Evolutionary conservation across 2,797 vertebrate genomes (phyloP), one percentile per base, ranked within the genome.

Genomic region (Sebastolobus alascanus): DNA sequence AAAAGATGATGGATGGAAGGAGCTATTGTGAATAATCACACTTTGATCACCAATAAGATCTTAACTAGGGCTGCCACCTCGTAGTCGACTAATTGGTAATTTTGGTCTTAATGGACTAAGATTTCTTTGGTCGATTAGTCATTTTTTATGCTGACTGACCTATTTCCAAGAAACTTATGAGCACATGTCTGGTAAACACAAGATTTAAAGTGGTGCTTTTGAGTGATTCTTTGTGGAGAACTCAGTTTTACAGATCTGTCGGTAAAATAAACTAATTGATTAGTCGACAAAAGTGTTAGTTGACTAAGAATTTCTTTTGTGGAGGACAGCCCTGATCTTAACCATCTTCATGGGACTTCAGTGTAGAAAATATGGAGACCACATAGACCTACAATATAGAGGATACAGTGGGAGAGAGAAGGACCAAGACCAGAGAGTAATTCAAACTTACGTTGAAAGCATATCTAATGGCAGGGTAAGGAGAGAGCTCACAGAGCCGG

Each of bases 401-500:
- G 6, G 14, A 6, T 16, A 60, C 27, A 54, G 31, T 50, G 6
- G 31, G 9, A 31, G 9, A 79, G 18, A 69, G 3, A 31, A 46
- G 3, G 22, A 8, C 14, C 7, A 56, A 75, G 31, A 60, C 5
- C n/a, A 29, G 35, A 77, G 40, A 59, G 12, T 13, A 2, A 78
- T 58, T 35, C 14, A 83, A 50, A 98, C 98, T 98, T 96, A 99
- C 98, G 98, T 99, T 88, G 98, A 99, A 84, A 99, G 95, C 97
- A 99, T 98, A 90, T 99, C 98, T 92, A 99, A 95, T 0, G 98
- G 98, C 93, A 99, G 96, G 29, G 98, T 99, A 95, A 99, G 96
- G 82, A 99, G 96, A 78, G 98, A 99, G 97, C 98, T 99, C 96
- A 99, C 97, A 63, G 98, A 99, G 96, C 98, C 98, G 82, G 98